Percentiles rank a stretch among this genome's conserved stretches.
Conservation (phyloP, 2,113 vertebrate genomes). For the Vidua chalybeata region DNA sequence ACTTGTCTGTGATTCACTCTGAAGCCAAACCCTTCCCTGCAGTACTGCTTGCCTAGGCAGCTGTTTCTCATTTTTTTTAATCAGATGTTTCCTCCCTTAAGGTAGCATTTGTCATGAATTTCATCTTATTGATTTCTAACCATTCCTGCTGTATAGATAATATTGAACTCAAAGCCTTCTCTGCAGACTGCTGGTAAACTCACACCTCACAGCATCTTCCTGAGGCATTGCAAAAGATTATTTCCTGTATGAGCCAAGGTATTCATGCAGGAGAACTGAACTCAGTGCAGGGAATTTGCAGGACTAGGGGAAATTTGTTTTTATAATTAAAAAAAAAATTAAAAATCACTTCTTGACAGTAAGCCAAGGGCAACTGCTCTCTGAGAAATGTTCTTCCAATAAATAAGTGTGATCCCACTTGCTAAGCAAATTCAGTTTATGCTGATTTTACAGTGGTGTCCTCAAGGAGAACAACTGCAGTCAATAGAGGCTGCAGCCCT, state of each 20-base stretch:
- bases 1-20: background rate
- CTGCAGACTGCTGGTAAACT: background rate
- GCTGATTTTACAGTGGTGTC: background rate
- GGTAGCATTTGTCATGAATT: conserved; percentile 21
- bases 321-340: background rate
- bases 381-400: background rate
- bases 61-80: conserved; percentile 6
- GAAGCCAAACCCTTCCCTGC: background rate
- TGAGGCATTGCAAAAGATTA: background rate
- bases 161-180: background rate
- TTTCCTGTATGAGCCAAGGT: background rate
- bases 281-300: background rate
- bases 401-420: background rate
- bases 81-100: conserved; percentile 26
- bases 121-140: conserved; percentile 9
- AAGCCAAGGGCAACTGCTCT: background rate
- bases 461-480: background rate
- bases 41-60: background rate
- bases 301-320: background rate
- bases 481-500: background rate
- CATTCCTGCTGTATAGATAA: background rate
- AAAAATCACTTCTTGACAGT: background rate
- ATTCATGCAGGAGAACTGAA: background rate
- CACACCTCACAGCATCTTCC: background rate
- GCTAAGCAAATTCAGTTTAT: background rate